Evolutionary conservation across 2,797 vertebrate genomes (phyloP).

Genomic region (Balearica regulorum): DNA sequence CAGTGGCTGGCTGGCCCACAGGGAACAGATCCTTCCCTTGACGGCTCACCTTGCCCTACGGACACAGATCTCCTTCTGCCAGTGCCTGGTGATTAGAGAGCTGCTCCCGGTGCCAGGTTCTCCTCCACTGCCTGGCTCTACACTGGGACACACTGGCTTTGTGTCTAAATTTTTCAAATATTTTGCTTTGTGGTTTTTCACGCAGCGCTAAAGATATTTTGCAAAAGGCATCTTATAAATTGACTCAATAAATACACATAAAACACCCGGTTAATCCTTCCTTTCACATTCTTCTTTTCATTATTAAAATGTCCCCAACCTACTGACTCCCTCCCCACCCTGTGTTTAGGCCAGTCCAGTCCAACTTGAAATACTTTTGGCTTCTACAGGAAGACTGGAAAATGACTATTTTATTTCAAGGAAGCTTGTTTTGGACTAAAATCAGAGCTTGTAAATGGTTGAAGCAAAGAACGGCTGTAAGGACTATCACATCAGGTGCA

Average conservation of each 20-base stretch:
- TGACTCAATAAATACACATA: constrained; percentile 63
- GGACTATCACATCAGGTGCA: constrained; percentile 24
- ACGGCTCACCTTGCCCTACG: neutral
- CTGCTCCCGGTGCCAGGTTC: neutral
- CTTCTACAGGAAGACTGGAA: constrained; percentile 55
- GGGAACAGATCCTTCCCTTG: neutral
- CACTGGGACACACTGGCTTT: neutral
- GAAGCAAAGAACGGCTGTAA: constrained; percentile 3
- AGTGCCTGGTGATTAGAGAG: neutral
- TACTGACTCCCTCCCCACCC: neutral
- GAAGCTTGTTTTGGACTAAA: constrained; percentile 60
- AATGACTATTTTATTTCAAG: constrained; percentile 54
- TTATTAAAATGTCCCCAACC: constrained; percentile 43
- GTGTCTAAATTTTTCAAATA: constrained; percentile 54
- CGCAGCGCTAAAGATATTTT: constrained; percentile 42
- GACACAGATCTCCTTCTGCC: neutral
- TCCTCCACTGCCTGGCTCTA: constrained; percentile 35
- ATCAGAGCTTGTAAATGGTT: constrained; percentile 7
- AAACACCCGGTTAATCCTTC: constrained; percentile 59
- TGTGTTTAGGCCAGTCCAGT: neutral
- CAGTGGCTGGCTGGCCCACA: neutral
- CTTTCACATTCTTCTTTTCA: constrained; percentile 57
- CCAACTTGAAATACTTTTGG: constrained; percentile 58
- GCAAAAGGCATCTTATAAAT: constrained; percentile 67
- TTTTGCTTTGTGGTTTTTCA: constrained; percentile 56